Base-by-base conservation (phyloP, 2,888 invertebrate genomes). In the Endotricha flammealis region DNA sequence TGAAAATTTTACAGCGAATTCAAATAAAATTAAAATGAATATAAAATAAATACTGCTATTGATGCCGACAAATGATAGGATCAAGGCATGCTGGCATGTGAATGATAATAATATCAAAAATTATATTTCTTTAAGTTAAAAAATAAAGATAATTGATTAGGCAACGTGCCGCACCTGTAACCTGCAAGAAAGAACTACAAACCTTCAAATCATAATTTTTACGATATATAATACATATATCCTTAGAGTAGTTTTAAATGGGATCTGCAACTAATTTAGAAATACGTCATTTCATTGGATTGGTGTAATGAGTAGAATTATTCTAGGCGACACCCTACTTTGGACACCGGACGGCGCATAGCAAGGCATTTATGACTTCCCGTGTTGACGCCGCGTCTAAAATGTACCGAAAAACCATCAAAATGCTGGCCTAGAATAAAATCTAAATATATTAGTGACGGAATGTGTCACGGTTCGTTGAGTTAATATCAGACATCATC, bases 281-380 rank as follows among this genome's bases (percentile, higher is more conserved):
- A n/a, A n/a, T n/a, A n/a, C n/a, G n/a, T n/a, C n/a, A n/a, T n/a
- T n/a, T n/a, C n/a, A n/a, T n/a, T n/a, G n/a, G n/a, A n/a, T n/a
- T n/a, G n/a, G n/a, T 63, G 53, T 52, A 57, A 64, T 54, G 53
- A 61, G 45, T 34, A 40, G 41, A 36, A 54, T 56, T 49, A 56
- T 58, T 58, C 52, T 51, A 45, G 48, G 49, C 42, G 40, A 49
- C 42, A 57, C 46, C 50, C 54, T 56, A 53, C 53, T 63, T 53
- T 43, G 48, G 54, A 50, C 52, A 44, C 45, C 55, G 49, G 46
- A 54, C 53, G 61, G 38, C 57, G 62, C 54, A 54, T 51, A 53
- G 48, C 57, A 47, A 46, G 51, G 51, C 63, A 59, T 81, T 81
- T 77, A 82, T 63, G 66, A 77, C 77, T 78, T 80, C 81, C 82